These are phyloP conservation scores for Coremacera marginata DNA, from an alignment of 2,888 invertebrate genomes.

Conservation along the genomic window DNA sequence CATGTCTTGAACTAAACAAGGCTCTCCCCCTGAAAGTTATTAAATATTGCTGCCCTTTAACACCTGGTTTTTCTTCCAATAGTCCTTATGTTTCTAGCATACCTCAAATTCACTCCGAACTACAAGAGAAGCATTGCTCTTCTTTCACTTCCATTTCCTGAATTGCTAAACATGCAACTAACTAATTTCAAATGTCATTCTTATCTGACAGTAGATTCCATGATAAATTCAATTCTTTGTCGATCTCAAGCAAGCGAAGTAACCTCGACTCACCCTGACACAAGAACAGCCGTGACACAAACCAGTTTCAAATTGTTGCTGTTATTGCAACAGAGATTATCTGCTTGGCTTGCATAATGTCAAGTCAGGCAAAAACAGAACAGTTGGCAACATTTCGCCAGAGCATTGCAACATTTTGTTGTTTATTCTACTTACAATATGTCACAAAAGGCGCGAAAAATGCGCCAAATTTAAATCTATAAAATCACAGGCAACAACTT, in stretches of 20 bases:
- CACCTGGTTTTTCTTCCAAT: too few relatives aligned
- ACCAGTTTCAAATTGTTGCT: slow-evolving; percentile 10
- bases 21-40: too few relatives aligned
- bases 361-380: slow-evolving; percentile 30
- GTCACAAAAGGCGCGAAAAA: slow-evolving; percentile 38
- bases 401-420: neutral
- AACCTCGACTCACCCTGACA: neutral
- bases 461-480: slow-evolving; percentile 40
- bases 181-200: slow-evolving; percentile 67
- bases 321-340: slow-evolving; percentile 41
- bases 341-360: slow-evolving; percentile 45
- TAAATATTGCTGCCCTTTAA: too few relatives aligned
- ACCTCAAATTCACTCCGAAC: too few relatives aligned
- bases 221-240: slow-evolving; percentile 51
- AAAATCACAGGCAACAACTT: slow-evolving; percentile 35
- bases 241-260: slow-evolving; percentile 5
- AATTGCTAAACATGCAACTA: slow-evolving; percentile 43
- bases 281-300: slow-evolving; percentile 8
- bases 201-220: slow-evolving; percentile 64
- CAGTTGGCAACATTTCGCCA: neutral
- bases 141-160: too few relatives aligned
- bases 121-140: too few relatives aligned
- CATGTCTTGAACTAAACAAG: too few relatives aligned
- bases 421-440: neutral
- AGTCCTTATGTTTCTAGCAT: too few relatives aligned